A percentile compares a stretch with the other conserved stretches of the same genome.
These are phyloP conservation scores for Pluvianellus socialis DNA, from an alignment of 2,113 vertebrate genomes.

Conservation along the genomic window DNA sequence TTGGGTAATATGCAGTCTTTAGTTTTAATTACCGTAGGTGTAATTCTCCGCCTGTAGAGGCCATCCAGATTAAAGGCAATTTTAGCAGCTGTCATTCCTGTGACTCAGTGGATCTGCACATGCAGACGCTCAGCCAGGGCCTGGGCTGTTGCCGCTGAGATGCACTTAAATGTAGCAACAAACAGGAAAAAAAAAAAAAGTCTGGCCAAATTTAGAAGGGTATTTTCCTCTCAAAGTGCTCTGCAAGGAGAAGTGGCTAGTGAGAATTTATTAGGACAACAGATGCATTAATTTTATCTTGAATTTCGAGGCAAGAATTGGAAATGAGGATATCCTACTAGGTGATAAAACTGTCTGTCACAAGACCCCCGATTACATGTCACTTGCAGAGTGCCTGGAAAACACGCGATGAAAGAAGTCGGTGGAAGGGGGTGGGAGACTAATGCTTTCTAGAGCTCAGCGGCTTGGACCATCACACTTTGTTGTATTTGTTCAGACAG, in stretches of 20 bases:
- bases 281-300: constrained; percentile 70
- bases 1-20: neutral
- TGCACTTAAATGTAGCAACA: constrained; percentile 45
- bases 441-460: constrained; percentile 34
- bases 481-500: constrained; percentile 46
- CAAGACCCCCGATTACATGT: constrained; percentile 66
- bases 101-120: constrained; percentile 37
- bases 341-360: constrained; percentile 76
- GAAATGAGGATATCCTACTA: constrained; percentile 73
- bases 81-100: constrained; percentile 36
- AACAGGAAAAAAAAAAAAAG: neutral
- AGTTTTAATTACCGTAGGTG: constrained; percentile 52
- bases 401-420: constrained; percentile 51
- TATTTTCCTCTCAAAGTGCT: constrained; percentile 56
- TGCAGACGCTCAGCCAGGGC: constrained; percentile 2
- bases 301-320: constrained; percentile 69
- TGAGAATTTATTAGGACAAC: constrained; percentile 70
- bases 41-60: constrained; percentile 10
- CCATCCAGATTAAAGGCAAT: constrained; percentile 44
- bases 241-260: constrained; percentile 62
- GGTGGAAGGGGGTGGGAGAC: constrained; percentile 42
- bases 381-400: constrained; percentile 58
- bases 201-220: constrained; percentile 55
- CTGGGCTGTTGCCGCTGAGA: neutral
- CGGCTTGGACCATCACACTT: constrained; percentile 38